Conservation (phyloP, 2,797 vertebrate genomes). For the Simalia tracyae region DNA sequence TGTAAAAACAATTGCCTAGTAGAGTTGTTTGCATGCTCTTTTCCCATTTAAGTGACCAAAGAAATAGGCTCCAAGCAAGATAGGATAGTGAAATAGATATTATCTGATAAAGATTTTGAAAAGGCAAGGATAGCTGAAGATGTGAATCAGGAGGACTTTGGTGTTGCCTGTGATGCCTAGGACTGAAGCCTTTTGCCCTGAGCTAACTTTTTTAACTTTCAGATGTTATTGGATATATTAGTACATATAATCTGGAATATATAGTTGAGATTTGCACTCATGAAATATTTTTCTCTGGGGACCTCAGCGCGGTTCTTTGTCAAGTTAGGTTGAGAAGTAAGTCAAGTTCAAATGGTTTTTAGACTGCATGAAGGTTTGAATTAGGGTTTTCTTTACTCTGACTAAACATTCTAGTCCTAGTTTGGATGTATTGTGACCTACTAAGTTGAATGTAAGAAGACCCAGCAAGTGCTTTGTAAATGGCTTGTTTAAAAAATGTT, state of each 20-base stretch:
- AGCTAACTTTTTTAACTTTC: too few species aligned
- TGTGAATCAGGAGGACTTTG: too few species aligned
- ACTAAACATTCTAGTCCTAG: neutral
- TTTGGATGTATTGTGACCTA: neutral
- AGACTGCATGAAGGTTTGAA: neutral
- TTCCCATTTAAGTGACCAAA: neutral
- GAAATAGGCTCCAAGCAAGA: too few species aligned
- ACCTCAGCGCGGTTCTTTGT: neutral
- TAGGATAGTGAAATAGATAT: neutral
- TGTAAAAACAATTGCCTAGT: neutral
- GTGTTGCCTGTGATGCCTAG: too few species aligned
- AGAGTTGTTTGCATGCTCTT: neutral
- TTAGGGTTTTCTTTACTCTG: neutral
- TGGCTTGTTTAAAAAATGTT: neutral
- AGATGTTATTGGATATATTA: neutral
- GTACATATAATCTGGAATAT: neutral
- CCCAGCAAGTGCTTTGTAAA: neutral
- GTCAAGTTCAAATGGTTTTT: neutral
- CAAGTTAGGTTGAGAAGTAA: neutral
- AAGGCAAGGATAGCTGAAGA: neutral
- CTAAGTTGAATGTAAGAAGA: neutral
- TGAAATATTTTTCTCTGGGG: neutral
- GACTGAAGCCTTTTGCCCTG: neutral
- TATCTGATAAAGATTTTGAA: neutral
- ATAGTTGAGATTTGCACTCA: neutral